These are phyloP conservation scores for Leptura quadrifasciata DNA, from an alignment of 2,888 invertebrate genomes.

Conservation along the genomic window DNA sequence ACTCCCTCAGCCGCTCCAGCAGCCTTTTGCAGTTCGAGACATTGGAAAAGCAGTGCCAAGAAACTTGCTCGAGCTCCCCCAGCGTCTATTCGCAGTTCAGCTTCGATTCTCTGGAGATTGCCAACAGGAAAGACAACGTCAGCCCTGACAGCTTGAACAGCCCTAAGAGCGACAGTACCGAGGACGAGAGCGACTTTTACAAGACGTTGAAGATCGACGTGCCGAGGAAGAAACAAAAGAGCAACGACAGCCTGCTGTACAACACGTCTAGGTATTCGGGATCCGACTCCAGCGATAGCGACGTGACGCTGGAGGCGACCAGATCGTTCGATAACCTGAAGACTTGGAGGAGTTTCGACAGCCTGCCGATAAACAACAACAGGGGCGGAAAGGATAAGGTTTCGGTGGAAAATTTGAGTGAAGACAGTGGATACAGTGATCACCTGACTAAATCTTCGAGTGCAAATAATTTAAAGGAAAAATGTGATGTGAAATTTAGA, in stretches of 20 bases:
- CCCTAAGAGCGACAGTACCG: slow-evolving; percentile 66
- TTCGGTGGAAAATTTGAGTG: slow-evolving; percentile 86
- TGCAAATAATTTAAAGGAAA: slow-evolving; percentile 59
- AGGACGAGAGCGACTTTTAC: slow-evolving; percentile 69
- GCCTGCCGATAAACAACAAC: slow-evolving; percentile 63
- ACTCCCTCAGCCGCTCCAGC: slow-evolving; percentile 85
- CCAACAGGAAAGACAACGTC: slow-evolving; percentile 68
- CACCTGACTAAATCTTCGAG: slow-evolving; percentile 67
- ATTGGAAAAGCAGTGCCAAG: slow-evolving; percentile 82
- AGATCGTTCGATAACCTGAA: slow-evolving; percentile 72
- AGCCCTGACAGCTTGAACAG: slow-evolving; percentile 76
- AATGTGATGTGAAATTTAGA: slow-evolving; percentile 51
- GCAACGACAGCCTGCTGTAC: slow-evolving; percentile 64
- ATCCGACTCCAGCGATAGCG: slow-evolving; percentile 73
- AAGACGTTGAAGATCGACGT: slow-evolving; percentile 67
- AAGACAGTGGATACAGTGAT: slow-evolving; percentile 87
- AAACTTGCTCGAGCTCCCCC: slow-evolving; percentile 72
- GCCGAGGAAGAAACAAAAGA: slow-evolving; percentile 56
- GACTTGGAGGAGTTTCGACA: slow-evolving; percentile 73
- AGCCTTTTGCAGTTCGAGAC: slow-evolving; percentile 91
- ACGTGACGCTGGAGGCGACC: slow-evolving; percentile 67
- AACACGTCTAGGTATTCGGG: slow-evolving; percentile 67
- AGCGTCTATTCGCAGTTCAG: slow-evolving; percentile 76
- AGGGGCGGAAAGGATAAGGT: slow-evolving; percentile 72
- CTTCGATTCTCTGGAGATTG: slow-evolving; percentile 76